Evolutionary conservation across 2,797 vertebrate genomes (phyloP).

Genomic region (Sphenopsis melanotis): DNA sequence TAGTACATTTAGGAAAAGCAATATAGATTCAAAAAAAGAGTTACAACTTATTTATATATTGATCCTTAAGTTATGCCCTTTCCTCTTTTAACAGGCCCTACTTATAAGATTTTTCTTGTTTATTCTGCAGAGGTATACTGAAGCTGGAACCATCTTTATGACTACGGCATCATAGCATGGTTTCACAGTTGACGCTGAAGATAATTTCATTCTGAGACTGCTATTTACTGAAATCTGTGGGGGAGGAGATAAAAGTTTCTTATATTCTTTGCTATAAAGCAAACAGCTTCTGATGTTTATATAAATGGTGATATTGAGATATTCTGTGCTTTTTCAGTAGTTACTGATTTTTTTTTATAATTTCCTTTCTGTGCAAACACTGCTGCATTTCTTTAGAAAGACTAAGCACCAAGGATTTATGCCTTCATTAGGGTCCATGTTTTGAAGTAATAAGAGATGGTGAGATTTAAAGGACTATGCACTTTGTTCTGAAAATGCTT

Average conservation of each 20-base stretch:
- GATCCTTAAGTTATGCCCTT: conserved; percentile 30
- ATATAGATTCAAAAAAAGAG: conserved; percentile 42
- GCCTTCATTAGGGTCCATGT: not conserved
- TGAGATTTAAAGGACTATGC: not conserved
- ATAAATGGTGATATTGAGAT: not conserved
- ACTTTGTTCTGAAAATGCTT: not conserved
- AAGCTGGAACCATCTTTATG: not conserved
- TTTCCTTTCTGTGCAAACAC: conserved; percentile 8
- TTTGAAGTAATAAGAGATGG: conserved; percentile 12
- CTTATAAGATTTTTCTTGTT: conserved; percentile 7
- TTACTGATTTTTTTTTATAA: not conserved
- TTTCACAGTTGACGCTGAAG: not conserved
- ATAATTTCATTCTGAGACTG: not conserved
- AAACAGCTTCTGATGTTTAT: not conserved
- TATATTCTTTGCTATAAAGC: not conserved
- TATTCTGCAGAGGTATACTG: not conserved
- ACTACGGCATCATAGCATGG: not conserved
- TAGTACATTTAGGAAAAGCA: conserved; percentile 59
- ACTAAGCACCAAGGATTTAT: conserved; percentile 3
- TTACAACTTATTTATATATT: conserved; percentile 51
- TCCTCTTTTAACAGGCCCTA: conserved; percentile 32
- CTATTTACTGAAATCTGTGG: not conserved
- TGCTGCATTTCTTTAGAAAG: not conserved
- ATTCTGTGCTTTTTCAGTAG: not conserved
- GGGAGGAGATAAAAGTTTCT: not conserved